These are phyloP conservation scores for Blera fallax DNA, from an alignment of 2,888 invertebrate genomes.

Conservation along the genomic window DNA sequence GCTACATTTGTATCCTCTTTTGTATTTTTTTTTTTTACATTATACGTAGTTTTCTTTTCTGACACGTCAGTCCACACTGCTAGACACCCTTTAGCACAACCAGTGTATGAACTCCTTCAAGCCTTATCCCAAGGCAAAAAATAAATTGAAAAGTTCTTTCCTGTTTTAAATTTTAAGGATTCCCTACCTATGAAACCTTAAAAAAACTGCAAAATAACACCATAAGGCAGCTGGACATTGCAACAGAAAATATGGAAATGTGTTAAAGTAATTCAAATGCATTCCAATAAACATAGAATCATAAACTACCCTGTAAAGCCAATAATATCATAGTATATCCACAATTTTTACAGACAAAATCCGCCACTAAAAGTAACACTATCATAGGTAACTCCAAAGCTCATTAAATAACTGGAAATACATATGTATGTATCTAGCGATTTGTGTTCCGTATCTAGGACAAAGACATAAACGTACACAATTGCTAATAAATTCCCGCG, in stretches of 20 bases:
- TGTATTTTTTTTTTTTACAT: too few species aligned
- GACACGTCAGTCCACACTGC: too few species aligned
- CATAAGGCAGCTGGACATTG: not conserved
- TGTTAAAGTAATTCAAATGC: slow-evolving; percentile 11
- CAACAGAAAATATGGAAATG: not conserved
- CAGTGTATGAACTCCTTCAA: not conserved
- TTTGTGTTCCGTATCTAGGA: slow-evolving; percentile 39
- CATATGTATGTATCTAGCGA: not conserved
- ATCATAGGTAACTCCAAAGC: not conserved
- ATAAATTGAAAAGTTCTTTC: not conserved
- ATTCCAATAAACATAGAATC: not conserved
- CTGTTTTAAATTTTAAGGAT: not conserved
- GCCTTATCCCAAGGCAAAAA: not conserved
- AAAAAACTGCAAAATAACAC: too few species aligned
- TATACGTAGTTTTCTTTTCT: too few species aligned
- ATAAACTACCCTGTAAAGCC: not conserved
- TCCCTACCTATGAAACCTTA: not conserved
- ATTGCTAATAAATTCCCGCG: slow-evolving; percentile 66
- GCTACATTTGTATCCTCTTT: too few species aligned
- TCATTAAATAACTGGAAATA: slow-evolving; percentile 44
- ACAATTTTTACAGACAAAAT: not conserved
- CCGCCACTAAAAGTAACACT: not conserved
- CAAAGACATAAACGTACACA: slow-evolving; percentile 58
- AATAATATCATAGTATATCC: slow-evolving; percentile 7
- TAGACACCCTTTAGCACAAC: too few species aligned